phyloP scores from a whole-genome alignment of 92 coral and sea anemone genomes.

The Anthopleura xanthogrammica region DNA sequence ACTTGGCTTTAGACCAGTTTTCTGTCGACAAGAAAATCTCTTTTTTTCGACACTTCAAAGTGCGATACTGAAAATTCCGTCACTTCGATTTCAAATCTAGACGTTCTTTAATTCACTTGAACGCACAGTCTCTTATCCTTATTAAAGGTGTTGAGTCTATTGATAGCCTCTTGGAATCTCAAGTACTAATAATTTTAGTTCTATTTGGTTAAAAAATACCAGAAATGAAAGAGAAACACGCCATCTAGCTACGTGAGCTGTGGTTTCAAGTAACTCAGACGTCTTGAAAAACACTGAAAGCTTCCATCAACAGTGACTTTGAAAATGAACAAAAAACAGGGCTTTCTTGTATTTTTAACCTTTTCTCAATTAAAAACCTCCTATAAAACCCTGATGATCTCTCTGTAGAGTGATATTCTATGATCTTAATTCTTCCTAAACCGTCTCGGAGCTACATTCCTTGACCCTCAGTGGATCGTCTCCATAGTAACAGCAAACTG shows the following conservation, averaged over 20 bases:
- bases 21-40: neutral
- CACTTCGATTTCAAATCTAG: neutral
- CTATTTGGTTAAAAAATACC: conserved; percentile 8
- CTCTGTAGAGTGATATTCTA: neutral
- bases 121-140: neutral
- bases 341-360: neutral
- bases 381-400: neutral
- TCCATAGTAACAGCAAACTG: conserved; percentile 1
- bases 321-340: neutral
- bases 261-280: neutral
- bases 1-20: conserved; percentile 4
- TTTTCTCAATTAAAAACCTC: neutral
- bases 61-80: neutral
- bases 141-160: neutral
- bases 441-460: conserved; percentile 7
- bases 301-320: neutral
- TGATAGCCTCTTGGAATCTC: conserved; percentile 1
- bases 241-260: neutral
- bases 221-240: neutral
- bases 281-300: neutral
- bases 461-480: conserved; percentile 19
- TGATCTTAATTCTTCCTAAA: neutral
- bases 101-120: neutral
- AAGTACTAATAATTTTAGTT: neutral
- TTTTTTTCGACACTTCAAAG: neutral